These are phyloP conservation scores for Ceratoteleas bidentatus DNA, from an alignment of 1,140 invertebrate genomes.

Conservation along the genomic window DNA sequence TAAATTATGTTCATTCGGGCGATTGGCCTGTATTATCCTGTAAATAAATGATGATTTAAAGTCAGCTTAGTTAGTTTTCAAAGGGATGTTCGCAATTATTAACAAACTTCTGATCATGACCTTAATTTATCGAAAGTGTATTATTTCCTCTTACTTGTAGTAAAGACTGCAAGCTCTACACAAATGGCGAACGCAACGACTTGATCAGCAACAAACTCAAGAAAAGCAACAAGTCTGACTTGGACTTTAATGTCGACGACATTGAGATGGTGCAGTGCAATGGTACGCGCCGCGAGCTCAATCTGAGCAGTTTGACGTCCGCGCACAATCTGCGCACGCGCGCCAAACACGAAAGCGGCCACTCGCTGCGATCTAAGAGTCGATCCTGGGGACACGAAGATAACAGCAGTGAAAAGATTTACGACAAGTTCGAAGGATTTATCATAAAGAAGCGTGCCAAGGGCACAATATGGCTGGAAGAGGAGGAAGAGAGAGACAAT, in stretches of 20 bases:
- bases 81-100: no score
- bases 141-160: slow-evolving; percentile 49
- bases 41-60: no score
- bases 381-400: slow-evolving; percentile 74
- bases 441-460: slow-evolving; percentile 79
- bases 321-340: slow-evolving; percentile 78
- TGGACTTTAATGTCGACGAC: slow-evolving; percentile 71
- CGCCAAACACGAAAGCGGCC: slow-evolving; percentile 78
- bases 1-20: no score
- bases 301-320: slow-evolving; percentile 72
- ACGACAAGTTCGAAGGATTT: slow-evolving; percentile 77
- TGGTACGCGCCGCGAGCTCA: slow-evolving; percentile 76
- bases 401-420: slow-evolving; percentile 72
- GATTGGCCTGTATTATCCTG: no score
- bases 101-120: no score
- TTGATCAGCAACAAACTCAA: slow-evolving; percentile 71
- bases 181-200: slow-evolving; percentile 73
- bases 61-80: no score
- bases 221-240: slow-evolving; percentile 69
- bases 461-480: slow-evolving; percentile 79
- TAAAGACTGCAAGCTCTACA: slow-evolving; percentile 75
- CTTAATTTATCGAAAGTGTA: no score
- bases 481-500: slow-evolving; percentile 60
- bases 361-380: slow-evolving; percentile 78
- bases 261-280: slow-evolving; percentile 80